These are phyloP conservation scores for Peromyscus attwateri DNA, from an alignment of 2,797 vertebrate genomes.

Conservation along the genomic window DNA sequence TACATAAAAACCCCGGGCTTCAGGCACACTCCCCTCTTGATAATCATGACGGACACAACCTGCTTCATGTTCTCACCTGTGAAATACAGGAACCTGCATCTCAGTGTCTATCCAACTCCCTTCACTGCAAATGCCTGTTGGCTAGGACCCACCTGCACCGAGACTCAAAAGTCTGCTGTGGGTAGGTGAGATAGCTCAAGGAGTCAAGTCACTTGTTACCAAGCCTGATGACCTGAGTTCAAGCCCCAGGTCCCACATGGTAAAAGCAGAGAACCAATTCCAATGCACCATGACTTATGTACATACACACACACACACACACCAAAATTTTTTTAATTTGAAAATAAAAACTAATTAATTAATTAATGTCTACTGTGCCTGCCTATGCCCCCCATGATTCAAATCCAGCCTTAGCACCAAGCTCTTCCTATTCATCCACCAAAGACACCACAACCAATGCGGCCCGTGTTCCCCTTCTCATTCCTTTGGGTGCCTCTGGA, in stretches of 20 bases:
- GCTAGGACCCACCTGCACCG: background rate
- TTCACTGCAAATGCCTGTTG: background rate
- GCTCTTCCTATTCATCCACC: background rate
- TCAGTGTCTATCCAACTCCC: background rate
- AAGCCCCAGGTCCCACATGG: background rate
- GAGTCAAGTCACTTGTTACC: too few relatives aligned
- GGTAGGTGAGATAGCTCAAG: background rate
- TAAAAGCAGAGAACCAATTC: too few relatives aligned
- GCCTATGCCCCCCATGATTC: background rate
- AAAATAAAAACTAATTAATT: background rate
- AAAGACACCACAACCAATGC: background rate
- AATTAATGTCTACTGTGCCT: background rate
- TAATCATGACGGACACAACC: background rate
- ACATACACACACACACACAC: background rate
- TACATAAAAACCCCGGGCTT: background rate
- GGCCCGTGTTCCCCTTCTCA: background rate
- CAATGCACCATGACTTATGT: background rate
- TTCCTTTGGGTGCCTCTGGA: background rate
- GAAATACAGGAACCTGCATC: background rate
- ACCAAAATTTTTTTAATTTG: background rate
- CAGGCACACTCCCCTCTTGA: background rate
- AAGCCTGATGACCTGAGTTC: background rate
- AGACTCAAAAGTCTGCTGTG: background rate
- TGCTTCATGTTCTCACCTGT: background rate
- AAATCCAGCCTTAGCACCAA: too few relatives aligned